A percentile compares a stretch with the other conserved stretches of the same genome.
These are phyloP conservation scores for Propithecus coquereli DNA, from an alignment of 2,113 vertebrate species.

Conservation along the genomic window DNA sequence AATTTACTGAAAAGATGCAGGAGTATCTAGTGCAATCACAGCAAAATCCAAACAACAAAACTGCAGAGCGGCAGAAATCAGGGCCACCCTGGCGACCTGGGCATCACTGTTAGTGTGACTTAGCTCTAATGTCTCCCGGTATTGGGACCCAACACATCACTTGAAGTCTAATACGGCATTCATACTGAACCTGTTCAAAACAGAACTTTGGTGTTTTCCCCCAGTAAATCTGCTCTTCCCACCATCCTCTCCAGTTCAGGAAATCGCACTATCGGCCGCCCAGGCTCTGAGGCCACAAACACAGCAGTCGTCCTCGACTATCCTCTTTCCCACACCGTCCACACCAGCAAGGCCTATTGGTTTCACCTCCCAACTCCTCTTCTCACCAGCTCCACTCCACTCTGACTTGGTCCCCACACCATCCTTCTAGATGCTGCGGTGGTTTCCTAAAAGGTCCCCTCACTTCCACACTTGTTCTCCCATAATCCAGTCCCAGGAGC, in stretches of 20 bases:
- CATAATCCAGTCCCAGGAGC: background rate
- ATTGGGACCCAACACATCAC: background rate
- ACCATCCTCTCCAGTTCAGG: background rate
- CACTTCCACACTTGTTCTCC: background rate
- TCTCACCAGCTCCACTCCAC: fast-evolving
- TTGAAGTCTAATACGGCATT: background rate
- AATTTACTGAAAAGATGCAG: background rate
- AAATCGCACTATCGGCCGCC: background rate
- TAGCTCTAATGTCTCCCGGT: background rate
- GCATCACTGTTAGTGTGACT: background rate
- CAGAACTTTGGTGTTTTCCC: background rate
- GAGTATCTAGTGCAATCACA: background rate
- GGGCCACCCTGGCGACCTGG: background rate
- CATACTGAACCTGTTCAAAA: background rate
- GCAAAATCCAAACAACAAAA: background rate
- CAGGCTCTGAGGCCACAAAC: background rate
- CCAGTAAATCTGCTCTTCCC: background rate
- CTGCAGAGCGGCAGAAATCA: background rate
- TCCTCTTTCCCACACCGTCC: background rate
- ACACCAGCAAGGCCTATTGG: background rate
- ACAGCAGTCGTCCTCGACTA: background rate
- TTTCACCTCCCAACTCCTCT: background rate
- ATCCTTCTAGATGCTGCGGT: background rate
- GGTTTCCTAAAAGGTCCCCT: background rate
- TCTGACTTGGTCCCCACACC: background rate